A percentile compares a stretch with the other conserved stretches of the same genome.
phyloP scores from a whole-genome alignment of 1,140 invertebrate species.

The Ostrea edulis region DNA sequence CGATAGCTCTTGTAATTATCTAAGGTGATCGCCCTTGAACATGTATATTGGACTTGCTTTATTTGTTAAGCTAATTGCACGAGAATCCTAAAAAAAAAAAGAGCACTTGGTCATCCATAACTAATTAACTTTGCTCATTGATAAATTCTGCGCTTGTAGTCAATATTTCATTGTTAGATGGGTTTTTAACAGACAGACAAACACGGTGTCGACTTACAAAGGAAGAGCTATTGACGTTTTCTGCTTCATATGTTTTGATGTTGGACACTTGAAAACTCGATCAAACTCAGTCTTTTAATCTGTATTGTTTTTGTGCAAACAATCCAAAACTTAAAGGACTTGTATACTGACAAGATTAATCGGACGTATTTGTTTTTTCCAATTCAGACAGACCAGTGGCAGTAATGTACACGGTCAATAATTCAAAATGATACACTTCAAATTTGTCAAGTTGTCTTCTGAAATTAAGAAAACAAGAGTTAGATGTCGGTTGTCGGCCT shows the following conservation, averaged over 20 bases:
- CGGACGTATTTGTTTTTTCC: too few relatives aligned
- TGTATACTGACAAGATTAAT: too few relatives aligned
- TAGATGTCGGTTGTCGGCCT: too few relatives aligned
- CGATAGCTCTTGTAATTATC: too few relatives aligned
- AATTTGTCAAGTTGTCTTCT: too few relatives aligned
- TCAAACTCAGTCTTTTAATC: not conserved
- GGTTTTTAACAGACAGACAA: not conserved
- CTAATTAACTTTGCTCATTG: not conserved
- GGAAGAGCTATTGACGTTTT: not conserved
- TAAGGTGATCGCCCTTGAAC: too few relatives aligned
- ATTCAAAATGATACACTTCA: too few relatives aligned
- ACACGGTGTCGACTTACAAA: not conserved
- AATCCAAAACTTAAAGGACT: too few relatives aligned
- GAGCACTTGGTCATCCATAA: not conserved
- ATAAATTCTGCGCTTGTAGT: not conserved
- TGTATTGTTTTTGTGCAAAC: not conserved
- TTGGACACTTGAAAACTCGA: not conserved
- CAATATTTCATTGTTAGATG: not conserved
- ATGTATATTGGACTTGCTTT: not conserved
- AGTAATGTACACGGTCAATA: too few relatives aligned
- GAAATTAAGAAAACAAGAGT: too few relatives aligned
- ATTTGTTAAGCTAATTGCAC: not conserved
- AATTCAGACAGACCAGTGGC: too few relatives aligned
- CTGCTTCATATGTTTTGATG: not conserved
- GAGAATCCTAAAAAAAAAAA: not conserved